Percentiles rank a stretch among this genome's conserved stretches.
These are phyloP conservation scores for Synanthedon andrenaeformis DNA, from an alignment of 2,888 invertebrate species.

Conservation along the genomic window DNA sequence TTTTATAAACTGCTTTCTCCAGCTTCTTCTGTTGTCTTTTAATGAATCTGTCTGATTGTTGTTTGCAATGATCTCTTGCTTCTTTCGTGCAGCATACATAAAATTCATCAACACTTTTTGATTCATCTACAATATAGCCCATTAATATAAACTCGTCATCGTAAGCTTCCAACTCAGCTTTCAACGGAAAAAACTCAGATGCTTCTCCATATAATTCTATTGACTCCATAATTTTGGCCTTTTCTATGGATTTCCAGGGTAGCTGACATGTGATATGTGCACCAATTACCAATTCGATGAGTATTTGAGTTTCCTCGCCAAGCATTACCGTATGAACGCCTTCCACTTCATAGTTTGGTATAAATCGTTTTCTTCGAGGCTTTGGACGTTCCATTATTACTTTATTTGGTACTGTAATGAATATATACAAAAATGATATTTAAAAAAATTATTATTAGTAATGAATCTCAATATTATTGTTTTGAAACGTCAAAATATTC, in stretches of 20 bases:
- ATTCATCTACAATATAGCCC: slow-evolving; percentile 76
- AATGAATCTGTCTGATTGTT: slow-evolving; percentile 63
- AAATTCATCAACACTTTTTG: slow-evolving; percentile 75
- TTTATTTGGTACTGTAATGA: slow-evolving; percentile 28
- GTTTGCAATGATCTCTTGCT: slow-evolving; percentile 66
- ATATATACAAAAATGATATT: slow-evolving; percentile 2
- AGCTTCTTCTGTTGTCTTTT: slow-evolving; percentile 69
- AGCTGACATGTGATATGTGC: slow-evolving; percentile 77
- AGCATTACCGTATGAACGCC: slow-evolving; percentile 68
- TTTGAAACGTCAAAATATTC: no score
- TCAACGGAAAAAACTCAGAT: slow-evolving; percentile 51
- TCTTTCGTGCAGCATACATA: slow-evolving; percentile 73
- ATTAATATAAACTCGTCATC: slow-evolving; percentile 63
- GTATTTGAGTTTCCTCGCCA: slow-evolving; percentile 70
- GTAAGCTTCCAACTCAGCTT: slow-evolving; percentile 44
- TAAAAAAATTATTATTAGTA: background rate
- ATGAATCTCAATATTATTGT: background rate
- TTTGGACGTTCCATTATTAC: slow-evolving; percentile 24
- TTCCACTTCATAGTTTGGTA: slow-evolving; percentile 64
- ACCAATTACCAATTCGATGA: slow-evolving; percentile 75
- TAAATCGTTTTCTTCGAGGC: slow-evolving; percentile 50
- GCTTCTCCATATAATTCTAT: slow-evolving; percentile 69
- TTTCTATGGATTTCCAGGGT: slow-evolving; percentile 78
- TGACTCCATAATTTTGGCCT: slow-evolving; percentile 72
- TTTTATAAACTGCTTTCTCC: slow-evolving; percentile 69